Conservation (phyloP, 2,113 vertebrate genomes). For the Notechis scutatus region DNA sequence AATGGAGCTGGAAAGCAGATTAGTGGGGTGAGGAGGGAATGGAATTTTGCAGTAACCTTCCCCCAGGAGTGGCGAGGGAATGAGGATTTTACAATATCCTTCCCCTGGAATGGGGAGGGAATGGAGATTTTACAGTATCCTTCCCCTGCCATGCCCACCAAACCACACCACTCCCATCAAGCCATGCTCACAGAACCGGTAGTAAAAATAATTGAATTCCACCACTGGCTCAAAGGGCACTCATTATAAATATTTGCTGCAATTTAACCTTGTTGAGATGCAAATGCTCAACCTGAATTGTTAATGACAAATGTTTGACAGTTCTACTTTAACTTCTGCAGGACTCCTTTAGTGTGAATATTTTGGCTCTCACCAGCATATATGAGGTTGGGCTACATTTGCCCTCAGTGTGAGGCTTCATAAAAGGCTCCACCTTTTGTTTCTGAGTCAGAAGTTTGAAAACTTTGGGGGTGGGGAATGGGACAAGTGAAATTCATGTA, state of each 20-base stretch:
- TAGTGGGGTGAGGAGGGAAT: too few species aligned
- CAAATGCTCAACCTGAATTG: neutral
- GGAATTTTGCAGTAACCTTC: too few species aligned
- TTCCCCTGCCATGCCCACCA: too few species aligned
- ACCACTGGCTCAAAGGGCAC: neutral
- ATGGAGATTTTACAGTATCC: too few species aligned
- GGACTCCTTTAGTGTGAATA: neutral
- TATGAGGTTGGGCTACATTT: neutral
- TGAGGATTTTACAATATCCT: too few species aligned
- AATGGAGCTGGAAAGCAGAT: too few species aligned
- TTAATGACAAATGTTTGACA: neutral
- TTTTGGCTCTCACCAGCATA: neutral
- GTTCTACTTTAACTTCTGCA: neutral
- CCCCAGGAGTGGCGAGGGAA: too few species aligned
- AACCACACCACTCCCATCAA: too few species aligned
- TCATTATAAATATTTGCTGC: neutral
- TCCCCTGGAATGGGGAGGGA: too few species aligned
- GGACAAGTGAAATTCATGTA: neutral
- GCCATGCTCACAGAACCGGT: too few species aligned
- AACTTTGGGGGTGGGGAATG: neutral
- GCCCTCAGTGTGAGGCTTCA: neutral
- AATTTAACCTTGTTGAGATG: neutral
- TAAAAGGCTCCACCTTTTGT: neutral
- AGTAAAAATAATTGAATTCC: too few species aligned
- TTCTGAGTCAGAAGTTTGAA: neutral